Conservation (phyloP, 2,797 vertebrate species). For the Adelosebastes latens region DNA sequence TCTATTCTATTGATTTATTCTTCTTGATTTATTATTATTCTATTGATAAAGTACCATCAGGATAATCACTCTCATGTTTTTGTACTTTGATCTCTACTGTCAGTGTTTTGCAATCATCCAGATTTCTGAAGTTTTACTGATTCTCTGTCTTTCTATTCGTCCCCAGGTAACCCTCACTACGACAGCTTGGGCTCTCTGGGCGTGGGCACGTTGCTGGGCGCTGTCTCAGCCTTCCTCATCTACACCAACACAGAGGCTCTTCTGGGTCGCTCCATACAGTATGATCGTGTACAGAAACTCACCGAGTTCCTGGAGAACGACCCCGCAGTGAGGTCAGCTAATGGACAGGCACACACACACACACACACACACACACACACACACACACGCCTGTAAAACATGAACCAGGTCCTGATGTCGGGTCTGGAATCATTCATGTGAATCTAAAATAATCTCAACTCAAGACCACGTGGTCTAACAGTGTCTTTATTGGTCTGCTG, state of each 20-base stretch:
- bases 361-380: no score
- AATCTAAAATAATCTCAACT: background rate
- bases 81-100: background rate
- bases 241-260: constrained; percentile 98
- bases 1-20: background rate
- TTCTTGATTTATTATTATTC: background rate
- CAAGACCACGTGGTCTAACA: background rate
- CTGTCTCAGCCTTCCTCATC: constrained; percentile 96
- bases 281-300: constrained; percentile 94
- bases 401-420: background rate
- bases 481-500: background rate
- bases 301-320: constrained; percentile 96
- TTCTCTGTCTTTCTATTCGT: background rate
- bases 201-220: constrained; percentile 92
- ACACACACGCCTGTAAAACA: background rate
- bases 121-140: background rate
- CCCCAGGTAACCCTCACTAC: constrained; percentile 91
- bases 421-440: background rate
- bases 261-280: constrained; percentile 93
- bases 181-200: constrained; percentile 95
- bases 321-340: constrained; percentile 91
- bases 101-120: background rate
- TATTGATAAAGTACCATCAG: background rate
- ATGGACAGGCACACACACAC: background rate
- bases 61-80: background rate